A percentile compares a stretch with the other conserved stretches of the same genome.
These are phyloP conservation scores for Piprites chloris DNA, from an alignment of 2,113 vertebrate genomes.

Conservation along the genomic window DNA sequence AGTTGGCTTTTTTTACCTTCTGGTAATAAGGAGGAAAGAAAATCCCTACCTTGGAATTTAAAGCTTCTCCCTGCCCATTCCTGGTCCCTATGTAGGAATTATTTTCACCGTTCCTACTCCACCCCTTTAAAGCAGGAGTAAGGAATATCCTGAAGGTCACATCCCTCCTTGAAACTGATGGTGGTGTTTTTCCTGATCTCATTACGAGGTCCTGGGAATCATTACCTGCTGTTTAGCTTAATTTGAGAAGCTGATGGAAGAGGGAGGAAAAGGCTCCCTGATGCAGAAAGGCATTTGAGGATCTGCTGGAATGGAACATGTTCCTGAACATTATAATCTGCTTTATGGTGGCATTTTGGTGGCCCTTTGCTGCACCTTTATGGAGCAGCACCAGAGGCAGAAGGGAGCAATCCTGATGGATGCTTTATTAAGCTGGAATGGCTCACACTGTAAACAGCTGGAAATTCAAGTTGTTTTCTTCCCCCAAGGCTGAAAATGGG, in stretches of 20 bases:
- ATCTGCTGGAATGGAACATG: slow-evolving; percentile 5
- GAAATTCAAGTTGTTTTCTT: not conserved
- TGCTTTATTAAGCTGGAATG: not conserved
- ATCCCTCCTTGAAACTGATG: slow-evolving; percentile 56
- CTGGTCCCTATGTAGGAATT: not conserved
- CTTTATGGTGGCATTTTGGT: slow-evolving; percentile 30
- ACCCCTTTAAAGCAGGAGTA: not conserved
- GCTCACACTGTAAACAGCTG: not conserved
- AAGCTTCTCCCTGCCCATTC: not conserved
- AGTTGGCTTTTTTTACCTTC: not conserved
- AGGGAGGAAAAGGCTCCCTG: slow-evolving; percentile 21
- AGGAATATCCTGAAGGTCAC: slow-evolving; percentile 54
- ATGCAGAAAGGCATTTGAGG: slow-evolving; percentile 16
- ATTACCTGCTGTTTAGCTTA: slow-evolving; percentile 60
- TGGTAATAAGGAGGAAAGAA: not conserved
- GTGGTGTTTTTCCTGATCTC: slow-evolving; percentile 63
- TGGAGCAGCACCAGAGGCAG: not conserved
- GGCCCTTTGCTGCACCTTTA: not conserved
- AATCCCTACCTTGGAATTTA: not conserved
- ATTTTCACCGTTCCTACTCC: not conserved
- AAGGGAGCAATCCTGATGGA: not conserved
- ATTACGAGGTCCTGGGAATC: slow-evolving; percentile 35
- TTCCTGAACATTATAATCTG: slow-evolving; percentile 23
- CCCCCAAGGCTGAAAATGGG: not conserved
- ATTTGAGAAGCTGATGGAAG: slow-evolving; percentile 69